Evolutionary conservation across 2,113 vertebrate species (phyloP).

Genomic region (Heliornis fulica): DNA sequence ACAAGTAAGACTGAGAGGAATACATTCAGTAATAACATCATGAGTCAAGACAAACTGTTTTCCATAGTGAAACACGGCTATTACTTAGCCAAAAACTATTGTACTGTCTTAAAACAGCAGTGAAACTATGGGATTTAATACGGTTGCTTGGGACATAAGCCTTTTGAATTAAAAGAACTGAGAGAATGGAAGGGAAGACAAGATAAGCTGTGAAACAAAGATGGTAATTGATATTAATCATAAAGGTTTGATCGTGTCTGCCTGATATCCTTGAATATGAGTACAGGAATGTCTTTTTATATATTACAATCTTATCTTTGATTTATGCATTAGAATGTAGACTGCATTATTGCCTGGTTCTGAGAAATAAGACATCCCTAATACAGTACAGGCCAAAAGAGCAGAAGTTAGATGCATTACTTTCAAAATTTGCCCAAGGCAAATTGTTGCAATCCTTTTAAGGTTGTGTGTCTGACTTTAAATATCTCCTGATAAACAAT

Average conservation of each 20-base stretch:
- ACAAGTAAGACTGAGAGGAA: not conserved
- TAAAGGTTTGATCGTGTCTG: not conserved
- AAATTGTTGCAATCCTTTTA: not conserved
- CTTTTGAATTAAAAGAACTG: not conserved
- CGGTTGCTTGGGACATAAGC: not conserved
- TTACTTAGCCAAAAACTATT: not conserved
- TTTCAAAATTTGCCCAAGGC: not conserved
- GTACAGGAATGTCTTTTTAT: not conserved
- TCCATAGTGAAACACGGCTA: not conserved
- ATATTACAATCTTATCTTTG: not conserved
- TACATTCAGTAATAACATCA: not conserved
- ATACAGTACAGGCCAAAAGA: not conserved
- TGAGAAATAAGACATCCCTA: not conserved
- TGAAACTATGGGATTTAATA: not conserved
- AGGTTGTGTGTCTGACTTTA: not conserved
- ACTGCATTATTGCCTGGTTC: not conserved
- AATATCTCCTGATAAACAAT: not conserved
- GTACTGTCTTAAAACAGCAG: not conserved
- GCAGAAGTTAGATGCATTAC: not conserved
- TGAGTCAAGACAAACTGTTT: not conserved
- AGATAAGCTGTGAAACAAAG: not conserved
- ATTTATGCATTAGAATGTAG: not conserved
- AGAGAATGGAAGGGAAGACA: not conserved
- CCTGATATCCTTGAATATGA: not conserved
- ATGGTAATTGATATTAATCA: not conserved